Evolutionary conservation across 1,140 invertebrate species (phyloP).

Genomic region (Parapsyche elsis): DNA sequence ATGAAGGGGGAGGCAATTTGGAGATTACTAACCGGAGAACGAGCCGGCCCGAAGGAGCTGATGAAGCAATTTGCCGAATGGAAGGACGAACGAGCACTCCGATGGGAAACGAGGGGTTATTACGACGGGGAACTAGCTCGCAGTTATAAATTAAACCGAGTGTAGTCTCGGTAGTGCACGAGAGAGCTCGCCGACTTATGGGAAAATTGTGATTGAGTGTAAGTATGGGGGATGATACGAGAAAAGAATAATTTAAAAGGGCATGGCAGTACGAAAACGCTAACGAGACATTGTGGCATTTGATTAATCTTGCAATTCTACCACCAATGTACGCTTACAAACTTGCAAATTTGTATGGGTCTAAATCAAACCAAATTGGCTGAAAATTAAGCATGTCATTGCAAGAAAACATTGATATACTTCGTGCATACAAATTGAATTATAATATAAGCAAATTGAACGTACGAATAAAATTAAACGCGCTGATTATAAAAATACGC

Average conservation of each 20-base stretch:
- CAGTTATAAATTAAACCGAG: slow-evolving; percentile 8
- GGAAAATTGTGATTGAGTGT: neutral
- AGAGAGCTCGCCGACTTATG: neutral
- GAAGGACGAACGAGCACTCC: neutral
- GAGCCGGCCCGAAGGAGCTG: neutral
- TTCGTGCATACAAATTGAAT: too few species aligned
- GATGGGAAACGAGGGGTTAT: slow-evolving; percentile 2
- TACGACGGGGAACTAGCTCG: neutral
- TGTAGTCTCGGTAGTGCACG: too few species aligned
- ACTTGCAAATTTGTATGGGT: too few species aligned
- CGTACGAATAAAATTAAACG: too few species aligned
- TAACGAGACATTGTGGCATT: neutral
- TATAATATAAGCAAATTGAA: too few species aligned
- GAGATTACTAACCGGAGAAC: neutral
- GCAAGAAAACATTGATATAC: too few species aligned
- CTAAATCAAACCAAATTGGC: too few species aligned
- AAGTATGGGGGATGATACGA: neutral
- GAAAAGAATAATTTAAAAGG: neutral
- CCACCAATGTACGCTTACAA: too few species aligned
- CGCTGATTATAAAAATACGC: too few species aligned
- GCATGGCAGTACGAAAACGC: neutral
- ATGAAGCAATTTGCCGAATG: slow-evolving; percentile 22
- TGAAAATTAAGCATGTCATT: too few species aligned
- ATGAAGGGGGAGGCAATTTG: neutral
- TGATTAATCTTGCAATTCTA: too few species aligned